These are phyloP conservation scores for Leptura quadrifasciata DNA, from an alignment of 2,888 invertebrate species.

Conservation along the genomic window DNA sequence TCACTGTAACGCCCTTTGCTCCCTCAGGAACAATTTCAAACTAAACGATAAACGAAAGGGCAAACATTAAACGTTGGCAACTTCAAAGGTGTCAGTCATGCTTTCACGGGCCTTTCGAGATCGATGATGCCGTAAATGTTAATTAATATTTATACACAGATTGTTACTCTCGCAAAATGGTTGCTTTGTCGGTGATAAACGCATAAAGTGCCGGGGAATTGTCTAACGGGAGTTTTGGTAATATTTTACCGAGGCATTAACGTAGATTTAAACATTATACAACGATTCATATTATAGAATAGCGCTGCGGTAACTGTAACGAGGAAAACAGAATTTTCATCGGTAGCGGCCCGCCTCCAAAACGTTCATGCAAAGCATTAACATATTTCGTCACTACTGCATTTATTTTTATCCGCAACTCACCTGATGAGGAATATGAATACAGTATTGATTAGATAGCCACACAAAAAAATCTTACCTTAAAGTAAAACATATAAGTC, in stretches of 20 bases:
- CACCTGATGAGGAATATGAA: too few species aligned
- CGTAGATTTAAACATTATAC: conserved; percentile 2
- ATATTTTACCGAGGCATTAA: conserved; percentile 5
- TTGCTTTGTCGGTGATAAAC: not conserved
- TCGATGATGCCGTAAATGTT: conserved; percentile 3
- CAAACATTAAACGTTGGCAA: conserved; percentile 34
- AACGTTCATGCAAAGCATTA: too few species aligned
- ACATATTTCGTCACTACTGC: too few species aligned
- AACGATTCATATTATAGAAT: conserved; percentile 15
- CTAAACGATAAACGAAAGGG: conserved; percentile 49
- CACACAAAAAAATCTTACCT: too few species aligned
- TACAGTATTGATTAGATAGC: too few species aligned
- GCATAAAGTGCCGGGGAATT: not conserved
- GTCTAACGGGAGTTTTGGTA: conserved; percentile 1
- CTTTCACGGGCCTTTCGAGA: conserved; percentile 5
- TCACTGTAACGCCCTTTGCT: conserved; percentile 19
- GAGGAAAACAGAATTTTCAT: not conserved
- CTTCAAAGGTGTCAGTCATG: conserved; percentile 43
- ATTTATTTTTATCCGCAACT: too few species aligned
- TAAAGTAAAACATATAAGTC: too few species aligned
- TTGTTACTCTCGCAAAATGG: conserved; percentile 9
- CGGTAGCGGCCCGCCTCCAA: not conserved
- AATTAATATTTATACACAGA: conserved; percentile 13
- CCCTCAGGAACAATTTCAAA: conserved; percentile 34
- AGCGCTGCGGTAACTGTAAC: not conserved